Base-by-base conservation (phyloP, 2,888 invertebrate species). In the Pharmacophagus antenor region DNA sequence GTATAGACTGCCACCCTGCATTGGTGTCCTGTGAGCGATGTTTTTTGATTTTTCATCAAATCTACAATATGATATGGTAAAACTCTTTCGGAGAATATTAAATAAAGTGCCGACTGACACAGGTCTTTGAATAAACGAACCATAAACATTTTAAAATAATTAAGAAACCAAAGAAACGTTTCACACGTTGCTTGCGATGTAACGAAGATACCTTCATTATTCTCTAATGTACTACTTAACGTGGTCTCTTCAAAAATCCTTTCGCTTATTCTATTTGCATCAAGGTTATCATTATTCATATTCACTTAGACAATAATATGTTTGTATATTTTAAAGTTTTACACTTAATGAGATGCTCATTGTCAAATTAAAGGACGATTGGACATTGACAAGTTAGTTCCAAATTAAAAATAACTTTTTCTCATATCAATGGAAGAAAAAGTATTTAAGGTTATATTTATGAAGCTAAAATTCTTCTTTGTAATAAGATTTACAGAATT, bases 61-160 rank as follows among this genome's bases (percentile, higher is more conserved):
- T 82, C 78, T 60, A 71, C 69, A 51, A 88, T 78, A 65, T 88
- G 83, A 17, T 70, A 65, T 31, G 88, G 85, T 61, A 83, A 63
- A 55, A 70, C 70, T 63, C 70, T 73, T 50, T 80, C 74, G 20
- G 82, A 71, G 65, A 70, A 77, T 69, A 84, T 67, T 63, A 77
- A 76, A 58, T 66, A 68, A 61, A 79, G 59, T 18, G 78, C 60
- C 25, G 84, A 72, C 58, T 67, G 63, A 63, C 74, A 72, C 51
- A 85, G 65, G 65, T 89, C 88, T 70, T 73, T 80, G 12, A 72
- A 67, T 72, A 88, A 74, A 55, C 88, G 84, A 54, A 61, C 63
- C 17, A 75, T 54, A 66, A 82, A 86, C 80, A 82, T 82, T 77
- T 70, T 74, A 64, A 73, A 65, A 67, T 87, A 86, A 71, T 62